phyloP scores from a whole-genome alignment of 2,113 vertebrate genomes.

The Stigmatopora argus region DNA sequence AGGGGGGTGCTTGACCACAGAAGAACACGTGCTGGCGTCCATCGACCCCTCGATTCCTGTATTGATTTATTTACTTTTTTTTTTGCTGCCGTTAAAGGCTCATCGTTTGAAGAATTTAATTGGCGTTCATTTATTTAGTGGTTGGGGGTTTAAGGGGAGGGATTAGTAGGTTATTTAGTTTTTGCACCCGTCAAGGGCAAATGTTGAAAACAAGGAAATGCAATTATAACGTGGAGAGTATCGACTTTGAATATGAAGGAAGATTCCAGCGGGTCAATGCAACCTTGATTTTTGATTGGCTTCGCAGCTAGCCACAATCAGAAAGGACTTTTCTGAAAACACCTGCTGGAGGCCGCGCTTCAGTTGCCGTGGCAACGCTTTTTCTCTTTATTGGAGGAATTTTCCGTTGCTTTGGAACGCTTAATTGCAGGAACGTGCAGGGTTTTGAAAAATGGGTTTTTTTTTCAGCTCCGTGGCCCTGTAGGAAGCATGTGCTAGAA shows the following conservation, averaged over 20 bases:
- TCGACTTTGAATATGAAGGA: too few species aligned
- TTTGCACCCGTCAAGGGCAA: too few species aligned
- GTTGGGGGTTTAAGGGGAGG: too few species aligned
- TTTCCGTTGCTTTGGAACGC: conserved; percentile 5
- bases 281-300: neutral
- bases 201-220: too few species aligned
- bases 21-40: neutral
- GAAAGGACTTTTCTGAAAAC: conserved; percentile 29
- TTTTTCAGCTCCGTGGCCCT: conserved; percentile 14
- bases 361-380: conserved; percentile 51
- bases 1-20: conserved; percentile 16
- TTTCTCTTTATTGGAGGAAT: conserved; percentile 39
- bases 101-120: too few species aligned
- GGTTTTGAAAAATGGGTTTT: conserved; percentile 34
- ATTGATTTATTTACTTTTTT: too few species aligned
- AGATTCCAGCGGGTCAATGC: neutral
- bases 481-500: neutral
- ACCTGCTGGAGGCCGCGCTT: conserved; percentile 43
- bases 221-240: too few species aligned
- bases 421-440: conserved; percentile 25
- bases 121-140: too few species aligned
- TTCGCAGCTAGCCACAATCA: neutral
- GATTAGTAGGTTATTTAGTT: too few species aligned
- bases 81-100: too few species aligned
- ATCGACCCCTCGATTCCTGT: neutral